phyloP scores from a whole-genome alignment of 2,113 vertebrate genomes.

The Malurus elegans region DNA sequence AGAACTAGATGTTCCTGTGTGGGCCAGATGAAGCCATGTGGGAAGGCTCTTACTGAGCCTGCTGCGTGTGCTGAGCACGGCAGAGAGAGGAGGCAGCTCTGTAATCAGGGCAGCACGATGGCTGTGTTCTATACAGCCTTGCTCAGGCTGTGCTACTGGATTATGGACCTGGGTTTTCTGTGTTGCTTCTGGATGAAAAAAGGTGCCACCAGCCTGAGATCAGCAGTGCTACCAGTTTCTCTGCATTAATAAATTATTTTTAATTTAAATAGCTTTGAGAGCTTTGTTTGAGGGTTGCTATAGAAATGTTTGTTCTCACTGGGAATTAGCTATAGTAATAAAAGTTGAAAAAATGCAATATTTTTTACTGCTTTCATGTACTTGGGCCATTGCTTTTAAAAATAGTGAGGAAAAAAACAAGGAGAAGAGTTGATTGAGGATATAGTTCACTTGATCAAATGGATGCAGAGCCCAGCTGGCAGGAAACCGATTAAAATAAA shows the following conservation, averaged over 20 bases:
- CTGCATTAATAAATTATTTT: neutral
- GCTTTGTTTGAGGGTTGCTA: neutral
- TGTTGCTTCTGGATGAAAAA: neutral
- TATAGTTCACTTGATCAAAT: neutral
- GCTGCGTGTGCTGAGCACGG: neutral
- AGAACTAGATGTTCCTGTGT: neutral
- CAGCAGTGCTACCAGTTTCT: neutral
- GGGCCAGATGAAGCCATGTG: rapidly evolving
- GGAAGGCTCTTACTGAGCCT: neutral
- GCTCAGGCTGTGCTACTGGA: neutral
- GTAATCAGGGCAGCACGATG: neutral
- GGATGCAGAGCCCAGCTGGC: neutral
- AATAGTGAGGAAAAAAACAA: neutral
- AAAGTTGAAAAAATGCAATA: neutral
- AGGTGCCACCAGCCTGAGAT: neutral
- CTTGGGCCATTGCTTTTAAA: neutral
- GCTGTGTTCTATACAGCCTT: neutral
- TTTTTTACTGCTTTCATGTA: neutral
- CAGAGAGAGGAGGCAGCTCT: neutral
- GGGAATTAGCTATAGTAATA: neutral
- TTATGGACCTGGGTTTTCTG: neutral
- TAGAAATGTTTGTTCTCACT: neutral
- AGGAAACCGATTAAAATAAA: neutral
- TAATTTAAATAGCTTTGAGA: neutral
- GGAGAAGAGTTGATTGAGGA: neutral